phyloP scores from a whole-genome alignment of 2,113 vertebrate species.

The Ptilonorhynchus violaceus region DNA sequence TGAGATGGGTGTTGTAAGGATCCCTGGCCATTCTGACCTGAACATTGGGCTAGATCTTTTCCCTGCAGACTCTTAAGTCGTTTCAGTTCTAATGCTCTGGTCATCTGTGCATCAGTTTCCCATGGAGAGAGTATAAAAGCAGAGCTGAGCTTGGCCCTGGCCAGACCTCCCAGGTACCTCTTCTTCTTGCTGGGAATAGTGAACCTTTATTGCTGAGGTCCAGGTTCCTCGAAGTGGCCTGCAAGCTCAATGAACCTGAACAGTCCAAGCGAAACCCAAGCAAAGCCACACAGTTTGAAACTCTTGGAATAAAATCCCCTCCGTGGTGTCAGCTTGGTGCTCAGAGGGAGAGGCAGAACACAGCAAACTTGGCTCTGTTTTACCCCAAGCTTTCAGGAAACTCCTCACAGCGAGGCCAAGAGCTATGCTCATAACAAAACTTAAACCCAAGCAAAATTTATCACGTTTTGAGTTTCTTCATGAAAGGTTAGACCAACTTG shows the following conservation, averaged over 20 bases:
- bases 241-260: constrained; percentile 44
- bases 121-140: neutral
- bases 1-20: neutral
- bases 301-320: constrained; percentile 34
- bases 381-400: constrained; percentile 51
- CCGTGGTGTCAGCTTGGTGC: neutral
- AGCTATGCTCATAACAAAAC: constrained; percentile 1
- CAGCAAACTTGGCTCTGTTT: constrained; percentile 17
- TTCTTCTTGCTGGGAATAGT: neutral
- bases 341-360: neutral
- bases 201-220: neutral
- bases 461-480: constrained; percentile 30
- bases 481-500: constrained; percentile 26
- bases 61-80: neutral
- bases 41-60: neutral
- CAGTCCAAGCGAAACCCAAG: constrained; percentile 30
- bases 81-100: neutral
- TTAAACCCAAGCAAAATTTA: constrained; percentile 34
- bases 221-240: neutral
- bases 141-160: neutral
- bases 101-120: neutral
- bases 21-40: neutral
- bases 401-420: neutral
- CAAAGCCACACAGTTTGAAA: constrained; percentile 34
- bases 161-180: neutral